phyloP scores from a whole-genome alignment of 2,797 vertebrate genomes.

The Trachurus trachurus region DNA sequence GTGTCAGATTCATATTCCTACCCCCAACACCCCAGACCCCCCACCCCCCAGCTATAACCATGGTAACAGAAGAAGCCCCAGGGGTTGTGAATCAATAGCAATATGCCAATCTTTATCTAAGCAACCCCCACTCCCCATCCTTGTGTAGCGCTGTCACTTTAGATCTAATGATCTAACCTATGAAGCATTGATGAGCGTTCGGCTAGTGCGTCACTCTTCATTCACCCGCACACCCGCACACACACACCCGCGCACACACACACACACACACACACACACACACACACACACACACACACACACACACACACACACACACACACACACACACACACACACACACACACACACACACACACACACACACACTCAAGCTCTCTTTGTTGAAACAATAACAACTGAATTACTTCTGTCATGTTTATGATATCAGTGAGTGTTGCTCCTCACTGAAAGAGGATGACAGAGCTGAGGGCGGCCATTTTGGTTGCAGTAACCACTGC shows the following conservation, averaged over 20 bases:
- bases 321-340: conserved; percentile 32
- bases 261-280: conserved; percentile 36
- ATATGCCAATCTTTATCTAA: conserved; percentile 86
- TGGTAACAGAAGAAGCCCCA: conserved; percentile 82
- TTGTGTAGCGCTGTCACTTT: conserved; percentile 85
- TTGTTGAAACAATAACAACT: conserved; percentile 63
- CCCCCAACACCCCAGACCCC: conserved; percentile 1
- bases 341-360: conserved; percentile 24
- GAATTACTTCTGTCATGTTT: conserved; percentile 56
- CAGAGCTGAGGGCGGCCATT: conserved; percentile 51
- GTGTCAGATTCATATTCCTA: conserved; percentile 62
- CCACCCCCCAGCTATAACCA: conserved; percentile 70
- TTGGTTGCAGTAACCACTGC: conserved; percentile 50
- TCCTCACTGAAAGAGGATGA: conserved; percentile 26
- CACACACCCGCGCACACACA: conserved; percentile 27
- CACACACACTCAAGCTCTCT: conserved; percentile 30
- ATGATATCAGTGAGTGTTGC: conserved; percentile 47
- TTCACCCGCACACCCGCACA: conserved; percentile 57
- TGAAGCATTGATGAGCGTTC: conserved; percentile 84
- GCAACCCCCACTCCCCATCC: conserved; percentile 79
- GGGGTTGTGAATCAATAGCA: conserved; percentile 85
- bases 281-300: conserved; percentile 28
- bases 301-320: conserved; percentile 28
- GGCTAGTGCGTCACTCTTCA: conserved; percentile 80
- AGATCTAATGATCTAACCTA: conserved; percentile 87